phyloP scores from a whole-genome alignment of 2,113 vertebrate genomes.

The Paramormyrops kingsleyae region DNA sequence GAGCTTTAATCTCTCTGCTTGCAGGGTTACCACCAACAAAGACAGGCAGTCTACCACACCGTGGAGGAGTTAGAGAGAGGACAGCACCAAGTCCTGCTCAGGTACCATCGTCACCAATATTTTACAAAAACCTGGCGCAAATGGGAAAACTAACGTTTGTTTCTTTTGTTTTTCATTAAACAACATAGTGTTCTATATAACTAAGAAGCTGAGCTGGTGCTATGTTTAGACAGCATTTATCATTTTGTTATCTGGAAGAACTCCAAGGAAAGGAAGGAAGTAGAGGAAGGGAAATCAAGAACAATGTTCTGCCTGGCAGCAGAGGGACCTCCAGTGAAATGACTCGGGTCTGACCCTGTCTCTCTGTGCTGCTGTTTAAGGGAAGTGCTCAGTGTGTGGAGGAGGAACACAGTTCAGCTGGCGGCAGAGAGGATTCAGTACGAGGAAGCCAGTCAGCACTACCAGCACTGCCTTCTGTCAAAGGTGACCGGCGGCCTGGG shows the following conservation, averaged over 20 bases:
- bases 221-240: background rate
- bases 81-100: constrained; percentile 35
- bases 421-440: constrained; percentile 37
- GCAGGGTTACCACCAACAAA: constrained; percentile 40
- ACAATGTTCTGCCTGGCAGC: background rate
- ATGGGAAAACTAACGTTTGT: background rate
- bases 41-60: constrained; percentile 18
- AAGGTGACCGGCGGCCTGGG: constrained; percentile 59
- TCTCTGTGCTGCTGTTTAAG: constrained; percentile 41
- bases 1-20: constrained; percentile 5
- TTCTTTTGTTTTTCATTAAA: background rate
- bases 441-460: constrained; percentile 53
- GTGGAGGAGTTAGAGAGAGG: constrained; percentile 39
- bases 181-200: background rate
- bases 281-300: background rate
- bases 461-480: constrained; percentile 45
- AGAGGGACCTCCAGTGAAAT: background rate
- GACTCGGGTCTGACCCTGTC: background rate
- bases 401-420: constrained; percentile 46
- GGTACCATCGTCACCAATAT: constrained; percentile 32
- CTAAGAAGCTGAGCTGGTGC: background rate
- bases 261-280: background rate
- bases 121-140: background rate
- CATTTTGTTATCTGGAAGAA: background rate
- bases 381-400: constrained; percentile 57